Evolutionary conservation across 2,113 vertebrate species (phyloP), one percentile per base, ranked within the genome.

Genomic region (Crypturellus undulatus): DNA sequence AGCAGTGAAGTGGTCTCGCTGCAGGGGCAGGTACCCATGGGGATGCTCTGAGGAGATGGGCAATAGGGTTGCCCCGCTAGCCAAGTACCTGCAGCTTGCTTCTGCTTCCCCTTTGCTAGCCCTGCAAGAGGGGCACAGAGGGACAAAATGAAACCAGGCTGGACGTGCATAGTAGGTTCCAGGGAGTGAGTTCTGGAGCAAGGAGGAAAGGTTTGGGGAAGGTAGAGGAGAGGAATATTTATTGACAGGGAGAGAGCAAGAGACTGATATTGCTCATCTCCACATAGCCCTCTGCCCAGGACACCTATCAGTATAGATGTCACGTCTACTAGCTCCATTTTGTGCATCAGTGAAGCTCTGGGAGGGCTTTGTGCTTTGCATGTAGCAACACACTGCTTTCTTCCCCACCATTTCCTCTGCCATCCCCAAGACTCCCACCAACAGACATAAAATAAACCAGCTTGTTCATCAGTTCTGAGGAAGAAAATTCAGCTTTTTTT

Each of bases 1-100:
- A 5, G 38, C 36, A 58, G n/a, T 59, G 58, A 40, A 43, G 42
- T 69, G 70, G 22, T 25, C 1, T 1, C 5, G 58, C 22, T 76
- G 22, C 38, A 30, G 45, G 25, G n/a, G 36, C 73, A 0, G 0
- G 30, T 45, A 36, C 10, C 13, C 4, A 0, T 3, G 25, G 12
- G 7, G 2, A 38, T 36, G 9, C 32, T 71, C 62, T n/a, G 19
- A 75, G 32, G 59, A 58, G 17, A n/a, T 8, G 32, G 21, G 60
- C 5, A 12, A 2, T 4, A 2, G 40, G 22, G 56, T 49, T 59
- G 45, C 9, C 26, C 4, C 7, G 25, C 19, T 7, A 1, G 8
- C 9, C 56, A 38, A 82, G 52, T 4, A 71, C 16, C 51, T 71
- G 60, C 52, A 42, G 8, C 49, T 80, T 11, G 24, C 51, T 87